These are phyloP conservation scores for Cyclina sinensis DNA, from an alignment of 1,140 invertebrate species.

Conservation along the genomic window DNA sequence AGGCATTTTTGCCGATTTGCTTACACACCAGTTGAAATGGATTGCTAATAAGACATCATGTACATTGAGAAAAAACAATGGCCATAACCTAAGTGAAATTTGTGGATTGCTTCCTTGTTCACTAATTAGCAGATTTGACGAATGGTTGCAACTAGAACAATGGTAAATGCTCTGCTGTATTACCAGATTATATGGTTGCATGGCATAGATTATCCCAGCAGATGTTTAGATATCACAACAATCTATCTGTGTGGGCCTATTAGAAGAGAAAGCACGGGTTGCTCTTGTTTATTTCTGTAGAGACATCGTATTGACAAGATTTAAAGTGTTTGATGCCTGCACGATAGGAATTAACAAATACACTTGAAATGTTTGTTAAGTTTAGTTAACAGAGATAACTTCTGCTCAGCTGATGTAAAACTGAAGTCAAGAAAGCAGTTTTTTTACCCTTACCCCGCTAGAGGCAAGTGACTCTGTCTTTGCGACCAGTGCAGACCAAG, in stretches of 20 bases:
- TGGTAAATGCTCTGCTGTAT: neutral
- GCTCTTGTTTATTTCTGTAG: slow-evolving; percentile 6
- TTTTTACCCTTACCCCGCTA: too few relatives aligned
- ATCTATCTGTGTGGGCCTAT: slow-evolving; percentile 18
- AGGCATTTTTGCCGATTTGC: too few relatives aligned
- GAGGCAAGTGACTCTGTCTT: too few relatives aligned
- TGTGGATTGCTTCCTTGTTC: neutral
- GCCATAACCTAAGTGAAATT: too few relatives aligned
- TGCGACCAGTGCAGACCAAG: too few relatives aligned
- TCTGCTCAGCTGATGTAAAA: too few relatives aligned
- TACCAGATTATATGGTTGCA: slow-evolving; percentile 1
- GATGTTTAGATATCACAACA: neutral
- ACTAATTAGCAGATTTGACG: neutral
- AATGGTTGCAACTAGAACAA: neutral
- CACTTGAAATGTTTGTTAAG: neutral
- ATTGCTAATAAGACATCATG: too few relatives aligned
- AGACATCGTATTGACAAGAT: slow-evolving; percentile 11
- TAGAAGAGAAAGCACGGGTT: neutral
- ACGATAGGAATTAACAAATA: neutral
- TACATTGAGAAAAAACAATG: too few relatives aligned
- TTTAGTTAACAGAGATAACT: too few relatives aligned
- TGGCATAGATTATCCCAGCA: neutral
- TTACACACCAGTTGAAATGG: too few relatives aligned
- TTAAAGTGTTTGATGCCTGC: neutral
- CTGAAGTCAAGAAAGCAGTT: too few relatives aligned